phyloP scores from a whole-genome alignment of 2,888 invertebrate species.

The Mechanitis messenoides region DNA sequence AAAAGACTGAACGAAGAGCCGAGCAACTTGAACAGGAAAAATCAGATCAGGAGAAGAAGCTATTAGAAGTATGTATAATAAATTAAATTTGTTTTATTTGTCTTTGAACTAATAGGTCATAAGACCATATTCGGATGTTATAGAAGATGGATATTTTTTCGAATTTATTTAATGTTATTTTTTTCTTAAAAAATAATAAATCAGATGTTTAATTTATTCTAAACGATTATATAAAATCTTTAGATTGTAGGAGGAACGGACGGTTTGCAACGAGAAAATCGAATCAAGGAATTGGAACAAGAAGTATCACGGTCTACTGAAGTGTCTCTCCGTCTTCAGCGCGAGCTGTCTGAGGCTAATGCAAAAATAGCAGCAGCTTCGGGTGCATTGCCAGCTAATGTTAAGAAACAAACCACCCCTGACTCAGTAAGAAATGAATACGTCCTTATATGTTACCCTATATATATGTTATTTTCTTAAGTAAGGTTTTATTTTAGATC shows the following conservation, averaged over 20 bases:
- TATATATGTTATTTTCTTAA: background rate
- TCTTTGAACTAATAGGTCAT: too few relatives aligned
- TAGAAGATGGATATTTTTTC: too few relatives aligned
- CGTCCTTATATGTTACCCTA: background rate
- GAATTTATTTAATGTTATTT: too few relatives aligned
- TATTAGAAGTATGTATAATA: conserved; percentile 63
- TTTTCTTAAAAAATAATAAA: too few relatives aligned
- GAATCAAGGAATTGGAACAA: conserved; percentile 88
- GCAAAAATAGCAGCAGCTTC: conserved; percentile 68
- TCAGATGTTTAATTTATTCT: too few relatives aligned
- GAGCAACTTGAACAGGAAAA: conserved; percentile 93
- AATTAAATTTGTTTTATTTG: conserved; percentile 11
- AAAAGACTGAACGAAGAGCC: conserved; percentile 94
- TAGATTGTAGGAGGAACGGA: conserved; percentile 76
- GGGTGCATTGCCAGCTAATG: conserved; percentile 56
- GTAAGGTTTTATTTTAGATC: too few relatives aligned
- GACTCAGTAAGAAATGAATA: conserved; percentile 70
- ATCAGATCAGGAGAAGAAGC: conserved; percentile 81
- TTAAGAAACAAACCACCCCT: conserved; percentile 78
- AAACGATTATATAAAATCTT: conserved; percentile 8
- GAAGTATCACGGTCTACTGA: conserved; percentile 90
- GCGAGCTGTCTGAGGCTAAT: conserved; percentile 82
- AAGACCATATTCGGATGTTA: too few relatives aligned
- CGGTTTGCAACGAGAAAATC: conserved; percentile 79
- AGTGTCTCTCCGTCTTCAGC: conserved; percentile 80